Conservation (phyloP, 1,140 invertebrate species). For the Pachypsylla venusta region DNA sequence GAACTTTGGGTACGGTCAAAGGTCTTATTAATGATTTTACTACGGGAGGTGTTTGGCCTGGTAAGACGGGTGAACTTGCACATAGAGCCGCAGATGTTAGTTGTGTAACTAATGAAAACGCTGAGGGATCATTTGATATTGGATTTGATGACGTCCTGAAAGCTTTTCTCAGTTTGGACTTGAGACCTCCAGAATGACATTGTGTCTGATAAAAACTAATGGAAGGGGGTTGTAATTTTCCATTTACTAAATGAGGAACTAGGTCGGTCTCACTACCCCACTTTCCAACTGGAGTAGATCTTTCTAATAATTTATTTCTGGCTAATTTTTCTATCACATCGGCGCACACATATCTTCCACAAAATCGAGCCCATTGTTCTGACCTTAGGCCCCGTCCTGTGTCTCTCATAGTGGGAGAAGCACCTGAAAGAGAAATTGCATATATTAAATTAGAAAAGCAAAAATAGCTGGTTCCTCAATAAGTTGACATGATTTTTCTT, state of each 20-base stretch:
- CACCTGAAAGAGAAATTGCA: too few relatives aligned
- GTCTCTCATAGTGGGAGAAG: slow-evolving; percentile 55
- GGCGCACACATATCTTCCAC: slow-evolving; percentile 54
- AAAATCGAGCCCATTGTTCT: slow-evolving; percentile 63
- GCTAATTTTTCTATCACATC: slow-evolving; percentile 57
- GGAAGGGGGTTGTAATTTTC: slow-evolving; percentile 20
- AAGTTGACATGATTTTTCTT: too few relatives aligned
- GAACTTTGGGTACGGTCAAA: slow-evolving; percentile 41
- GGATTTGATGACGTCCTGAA: slow-evolving; percentile 35
- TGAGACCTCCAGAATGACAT: slow-evolving; percentile 32
- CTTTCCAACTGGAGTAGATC: slow-evolving; percentile 37
- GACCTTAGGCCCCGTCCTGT: slow-evolving; percentile 50
- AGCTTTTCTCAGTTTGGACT: slow-evolving; percentile 41
- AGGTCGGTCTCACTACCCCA: slow-evolving; percentile 44
- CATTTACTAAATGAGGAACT: slow-evolving; percentile 18
- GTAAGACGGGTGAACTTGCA: slow-evolving; percentile 42
- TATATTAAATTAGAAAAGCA: too few relatives aligned
- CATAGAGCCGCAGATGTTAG: slow-evolving; percentile 44
- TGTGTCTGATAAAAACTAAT: slow-evolving; percentile 13
- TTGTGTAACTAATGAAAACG: slow-evolving; percentile 37
- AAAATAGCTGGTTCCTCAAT: too few relatives aligned
- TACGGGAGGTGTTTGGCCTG: slow-evolving; percentile 33
- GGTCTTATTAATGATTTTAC: slow-evolving; percentile 41
- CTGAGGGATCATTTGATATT: slow-evolving; percentile 21
- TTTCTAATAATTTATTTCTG: slow-evolving; percentile 38